These are phyloP conservation scores for Mythimna lalbum DNA, from an alignment of 2,888 invertebrate genomes.

Conservation along the genomic window DNA sequence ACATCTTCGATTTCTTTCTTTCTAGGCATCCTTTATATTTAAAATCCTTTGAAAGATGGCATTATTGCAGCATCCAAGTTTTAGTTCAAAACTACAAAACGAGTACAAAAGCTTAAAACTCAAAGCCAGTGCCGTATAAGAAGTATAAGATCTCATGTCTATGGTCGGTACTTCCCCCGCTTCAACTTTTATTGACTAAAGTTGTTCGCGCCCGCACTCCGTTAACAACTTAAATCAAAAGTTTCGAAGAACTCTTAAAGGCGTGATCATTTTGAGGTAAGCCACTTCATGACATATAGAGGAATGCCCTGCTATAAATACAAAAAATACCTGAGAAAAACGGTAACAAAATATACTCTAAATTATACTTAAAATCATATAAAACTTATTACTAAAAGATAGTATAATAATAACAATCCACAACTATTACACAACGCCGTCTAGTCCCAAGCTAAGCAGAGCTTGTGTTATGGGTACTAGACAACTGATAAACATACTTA, in stretches of 20 bases:
- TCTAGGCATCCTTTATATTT: no score
- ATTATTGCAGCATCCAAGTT: constrained; percentile 9
- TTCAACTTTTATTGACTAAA: constrained; percentile 43
- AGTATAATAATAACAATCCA: no score
- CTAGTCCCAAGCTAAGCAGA: no score
- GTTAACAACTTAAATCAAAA: constrained; percentile 5
- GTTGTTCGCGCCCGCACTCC: constrained; percentile 11
- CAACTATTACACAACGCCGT: no score
- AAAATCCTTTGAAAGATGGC: background rate
- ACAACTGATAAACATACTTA: no score
- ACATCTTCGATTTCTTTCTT: no score
- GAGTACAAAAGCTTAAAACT: constrained; percentile 19
- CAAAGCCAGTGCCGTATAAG: constrained; percentile 12
- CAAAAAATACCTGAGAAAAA: no score
- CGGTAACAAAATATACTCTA: no score
- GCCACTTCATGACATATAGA: background rate
- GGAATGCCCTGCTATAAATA: no score
- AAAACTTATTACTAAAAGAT: no score
- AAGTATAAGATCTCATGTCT: constrained; percentile 33
- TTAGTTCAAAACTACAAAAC: constrained; percentile 11
- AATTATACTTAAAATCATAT: no score
- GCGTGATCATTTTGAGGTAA: background rate
- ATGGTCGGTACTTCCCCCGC: background rate
- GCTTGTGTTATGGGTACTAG: no score
- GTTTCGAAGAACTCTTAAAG: constrained; percentile 2